phyloP scores from a whole-genome alignment of 2,113 vertebrate genomes.

The Rhinopithecus roxellana region DNA sequence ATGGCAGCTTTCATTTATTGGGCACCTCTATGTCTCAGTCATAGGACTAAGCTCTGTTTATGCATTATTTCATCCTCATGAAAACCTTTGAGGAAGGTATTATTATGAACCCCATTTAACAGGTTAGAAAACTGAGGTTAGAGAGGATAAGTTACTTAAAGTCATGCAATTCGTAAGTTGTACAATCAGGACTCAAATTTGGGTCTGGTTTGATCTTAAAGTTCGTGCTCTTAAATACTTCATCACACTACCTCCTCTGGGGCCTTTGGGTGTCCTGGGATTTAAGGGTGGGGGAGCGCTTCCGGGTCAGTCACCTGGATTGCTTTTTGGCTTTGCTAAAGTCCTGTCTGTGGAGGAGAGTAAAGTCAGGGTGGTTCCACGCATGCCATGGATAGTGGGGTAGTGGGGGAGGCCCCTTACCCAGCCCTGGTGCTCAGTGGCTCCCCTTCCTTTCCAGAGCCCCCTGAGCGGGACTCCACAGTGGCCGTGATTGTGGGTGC shows the following conservation, averaged over 20 bases:
- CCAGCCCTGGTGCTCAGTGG: background rate
- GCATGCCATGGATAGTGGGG: background rate
- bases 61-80: background rate
- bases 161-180: background rate
- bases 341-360: background rate
- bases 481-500: constrained; percentile 96
- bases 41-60: too few species aligned
- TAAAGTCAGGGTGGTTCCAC: background rate
- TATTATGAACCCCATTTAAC: background rate
- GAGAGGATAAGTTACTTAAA: background rate
- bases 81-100: background rate
- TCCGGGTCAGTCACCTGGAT: background rate
- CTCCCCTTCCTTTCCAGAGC: constrained; percentile 82
- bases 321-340: background rate
- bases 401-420: background rate
- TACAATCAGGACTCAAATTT: background rate
- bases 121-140: background rate
- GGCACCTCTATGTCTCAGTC: background rate
- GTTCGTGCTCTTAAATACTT: background rate
- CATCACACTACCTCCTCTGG: too few species aligned
- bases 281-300: background rate
- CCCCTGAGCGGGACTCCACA: constrained; percentile 93
- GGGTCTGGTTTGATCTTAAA: background rate
- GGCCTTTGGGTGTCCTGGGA: background rate
- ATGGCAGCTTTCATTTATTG: background rate